phyloP scores from a whole-genome alignment of 2,888 invertebrate species.

The Aphodius granarius region DNA sequence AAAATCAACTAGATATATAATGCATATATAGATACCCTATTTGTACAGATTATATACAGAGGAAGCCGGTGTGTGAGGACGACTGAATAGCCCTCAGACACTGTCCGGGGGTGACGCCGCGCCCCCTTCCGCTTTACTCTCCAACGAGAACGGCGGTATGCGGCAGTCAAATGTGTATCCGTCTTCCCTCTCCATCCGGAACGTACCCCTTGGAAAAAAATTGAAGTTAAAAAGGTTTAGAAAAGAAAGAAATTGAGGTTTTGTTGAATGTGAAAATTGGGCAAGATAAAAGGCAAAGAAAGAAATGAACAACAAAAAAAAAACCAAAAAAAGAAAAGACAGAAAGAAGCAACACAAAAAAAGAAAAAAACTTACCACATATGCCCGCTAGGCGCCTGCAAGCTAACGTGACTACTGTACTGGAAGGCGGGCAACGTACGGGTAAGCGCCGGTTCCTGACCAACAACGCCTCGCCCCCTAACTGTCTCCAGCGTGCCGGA shows the following conservation, averaged over 20 bases:
- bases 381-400: slow-evolving; percentile 96
- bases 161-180: slow-evolving; percentile 96
- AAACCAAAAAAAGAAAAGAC: not conserved
- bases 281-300: not conserved
- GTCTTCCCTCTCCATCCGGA: slow-evolving; percentile 96
- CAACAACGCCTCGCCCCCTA: slow-evolving; percentile 94
- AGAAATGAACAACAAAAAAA: not conserved
- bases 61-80: slow-evolving; percentile 6
- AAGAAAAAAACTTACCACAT: slow-evolving; percentile 75
- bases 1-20: not conserved
- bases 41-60: slow-evolving; percentile 4
- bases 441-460: slow-evolving; percentile 93
- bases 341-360: not conserved
- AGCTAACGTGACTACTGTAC: slow-evolving; percentile 95
- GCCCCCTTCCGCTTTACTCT: slow-evolving; percentile 83
- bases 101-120: slow-evolving; percentile 48
- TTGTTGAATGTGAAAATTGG: not conserved
- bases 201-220: slow-evolving; percentile 77
- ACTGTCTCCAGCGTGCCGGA: slow-evolving; percentile 93
- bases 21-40: slow-evolving; percentile 4
- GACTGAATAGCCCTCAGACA: not conserved
- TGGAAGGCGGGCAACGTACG: slow-evolving; percentile 91
- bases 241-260: not conserved
- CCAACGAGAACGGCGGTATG: slow-evolving; percentile 95
- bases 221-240: too few relatives aligned